These are phyloP conservation scores for Lithophane ornitopus DNA, from an alignment of 2,888 invertebrate genomes.

Conservation along the genomic window DNA sequence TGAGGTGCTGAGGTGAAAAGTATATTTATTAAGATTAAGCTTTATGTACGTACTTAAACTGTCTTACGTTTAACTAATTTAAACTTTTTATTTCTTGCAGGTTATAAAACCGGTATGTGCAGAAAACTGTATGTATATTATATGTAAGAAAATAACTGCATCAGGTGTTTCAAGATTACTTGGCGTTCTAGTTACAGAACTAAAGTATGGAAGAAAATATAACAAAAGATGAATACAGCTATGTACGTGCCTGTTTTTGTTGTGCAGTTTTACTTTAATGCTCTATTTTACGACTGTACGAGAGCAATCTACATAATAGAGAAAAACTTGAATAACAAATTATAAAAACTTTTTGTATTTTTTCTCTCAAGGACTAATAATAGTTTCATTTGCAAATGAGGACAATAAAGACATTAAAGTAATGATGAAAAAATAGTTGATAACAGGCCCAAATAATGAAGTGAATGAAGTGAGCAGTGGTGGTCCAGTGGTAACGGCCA, in stretches of 20 bases:
- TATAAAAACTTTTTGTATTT: constrained; percentile 16
- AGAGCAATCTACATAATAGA: constrained; percentile 29
- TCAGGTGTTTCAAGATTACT: constrained; percentile 37
- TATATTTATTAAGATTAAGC: background rate
- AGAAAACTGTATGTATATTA: constrained; percentile 48
- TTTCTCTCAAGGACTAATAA: background rate
- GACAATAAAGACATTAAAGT: background rate
- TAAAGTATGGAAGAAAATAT: constrained; percentile 36
- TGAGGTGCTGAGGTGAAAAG: too few species aligned
- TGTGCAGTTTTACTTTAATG: constrained; percentile 36
- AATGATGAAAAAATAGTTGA: background rate
- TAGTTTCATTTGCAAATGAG: background rate
- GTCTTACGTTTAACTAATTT: constrained; percentile 24
- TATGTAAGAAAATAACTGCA: constrained; percentile 7
- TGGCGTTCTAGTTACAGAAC: constrained; percentile 31
- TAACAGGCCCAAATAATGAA: background rate
- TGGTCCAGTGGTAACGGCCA: too few species aligned
- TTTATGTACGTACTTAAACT: background rate
- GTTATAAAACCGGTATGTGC: constrained; percentile 47
- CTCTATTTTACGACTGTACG: constrained; percentile 18
- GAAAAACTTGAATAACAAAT: constrained; percentile 23
- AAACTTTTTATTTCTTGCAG: constrained; percentile 49
- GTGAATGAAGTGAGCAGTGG: too few species aligned
- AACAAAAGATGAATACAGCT: constrained; percentile 40
- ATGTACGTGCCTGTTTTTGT: constrained; percentile 38